A percentile compares a stretch with the other conserved stretches of the same genome.
Evolutionary conservation across 2,888 invertebrate genomes (phyloP).

Genomic region (Tillus elongatus): DNA sequence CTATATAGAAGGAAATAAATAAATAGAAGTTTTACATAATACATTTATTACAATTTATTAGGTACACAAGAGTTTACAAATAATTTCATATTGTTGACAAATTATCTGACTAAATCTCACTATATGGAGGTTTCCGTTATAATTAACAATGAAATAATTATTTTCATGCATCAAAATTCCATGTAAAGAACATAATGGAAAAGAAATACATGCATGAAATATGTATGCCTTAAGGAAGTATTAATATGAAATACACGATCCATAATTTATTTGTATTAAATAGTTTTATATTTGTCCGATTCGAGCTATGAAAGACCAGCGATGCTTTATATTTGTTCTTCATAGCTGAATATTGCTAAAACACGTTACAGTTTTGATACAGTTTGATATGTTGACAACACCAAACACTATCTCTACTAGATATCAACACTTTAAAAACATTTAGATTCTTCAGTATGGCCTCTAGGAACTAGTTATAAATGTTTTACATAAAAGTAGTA

Average conservation of each 20-base stretch:
- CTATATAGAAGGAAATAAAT: constrained; percentile 9
- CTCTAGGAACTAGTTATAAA: constrained; percentile 36
- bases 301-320: background rate
- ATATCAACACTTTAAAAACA: constrained; percentile 28
- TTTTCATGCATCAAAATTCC: background rate
- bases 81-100: constrained; percentile 24
- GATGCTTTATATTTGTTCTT: constrained; percentile 6
- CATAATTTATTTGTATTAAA: background rate
- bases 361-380: constrained; percentile 29
- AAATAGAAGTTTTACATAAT: constrained; percentile 26
- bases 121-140: constrained; percentile 10
- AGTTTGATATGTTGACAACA: constrained; percentile 40
- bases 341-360: constrained; percentile 32
- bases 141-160: background rate
- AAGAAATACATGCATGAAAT: constrained; percentile 1
- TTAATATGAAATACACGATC: background rate
- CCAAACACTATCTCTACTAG: constrained; percentile 24
- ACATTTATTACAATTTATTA: constrained; percentile 35
- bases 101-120: constrained; percentile 15
- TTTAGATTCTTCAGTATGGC: constrained; percentile 33
- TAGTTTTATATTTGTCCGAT: background rate
- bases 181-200: no score
- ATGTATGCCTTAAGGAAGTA: background rate
- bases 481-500: constrained; percentile 24
- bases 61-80: constrained; percentile 41